These are phyloP conservation scores for Lycocorax pyrrhopterus DNA, from an alignment of 2,113 vertebrate species.

Conservation along the genomic window DNA sequence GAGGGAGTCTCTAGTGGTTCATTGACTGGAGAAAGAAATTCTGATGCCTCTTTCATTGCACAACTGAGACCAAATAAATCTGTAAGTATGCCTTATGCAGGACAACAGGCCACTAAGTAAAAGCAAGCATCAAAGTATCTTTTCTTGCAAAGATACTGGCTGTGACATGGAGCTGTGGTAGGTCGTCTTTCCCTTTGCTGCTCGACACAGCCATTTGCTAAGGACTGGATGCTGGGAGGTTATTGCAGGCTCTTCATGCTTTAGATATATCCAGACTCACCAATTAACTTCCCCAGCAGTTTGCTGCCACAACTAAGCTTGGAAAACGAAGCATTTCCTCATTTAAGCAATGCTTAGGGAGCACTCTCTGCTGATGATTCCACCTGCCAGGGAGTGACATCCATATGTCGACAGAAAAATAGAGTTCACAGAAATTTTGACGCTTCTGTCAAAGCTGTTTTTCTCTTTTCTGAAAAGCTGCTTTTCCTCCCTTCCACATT, in stretches of 20 bases:
- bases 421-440: neutral
- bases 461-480: neutral
- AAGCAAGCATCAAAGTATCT: neutral
- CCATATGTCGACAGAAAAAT: neutral
- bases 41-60: neutral
- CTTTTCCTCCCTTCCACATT: neutral
- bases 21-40: neutral
- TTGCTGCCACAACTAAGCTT: neutral
- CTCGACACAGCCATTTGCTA: neutral
- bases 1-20: neutral
- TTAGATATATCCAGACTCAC: neutral
- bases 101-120: neutral
- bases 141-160: neutral
- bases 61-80: neutral
- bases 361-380: neutral
- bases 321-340: neutral
- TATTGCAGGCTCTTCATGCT: neutral
- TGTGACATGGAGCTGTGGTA: neutral
- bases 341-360: neutral
- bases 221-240: neutral
- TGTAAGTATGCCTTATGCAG: neutral
- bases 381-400: neutral
- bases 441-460: neutral
- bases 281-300: neutral
- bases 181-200: neutral